Base-by-base conservation (phyloP, 2,113 vertebrate species). In the Dinomys branickii region DNA sequence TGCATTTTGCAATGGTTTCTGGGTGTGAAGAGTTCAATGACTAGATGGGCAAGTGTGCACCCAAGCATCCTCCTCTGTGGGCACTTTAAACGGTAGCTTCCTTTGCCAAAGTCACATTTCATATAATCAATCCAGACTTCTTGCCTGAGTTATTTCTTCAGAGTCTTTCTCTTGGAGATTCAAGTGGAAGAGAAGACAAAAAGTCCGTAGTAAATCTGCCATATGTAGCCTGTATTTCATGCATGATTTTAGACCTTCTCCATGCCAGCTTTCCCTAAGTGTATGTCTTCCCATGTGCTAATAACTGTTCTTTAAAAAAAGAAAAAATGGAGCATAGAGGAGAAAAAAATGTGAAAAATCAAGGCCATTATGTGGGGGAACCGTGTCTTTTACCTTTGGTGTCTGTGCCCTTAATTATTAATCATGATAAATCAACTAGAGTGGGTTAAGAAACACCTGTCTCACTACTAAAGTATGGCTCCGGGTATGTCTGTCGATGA, bases 111-210 rank as follows among this genome's bases (percentile, higher is more conserved):
- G 77, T 83, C 38, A 75, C 24, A 78, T 56, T 92, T 90, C 58
- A 88, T 78, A 59, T 54, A 87, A 93, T 82, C 38, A 95, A 94
- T 93, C 94, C 5, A 16, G 12, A 75, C 91, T 91, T 90, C 73
- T 93, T 91, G 13, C 69, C 63, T 92, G 85, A 90, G 22, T 75
- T 71, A 52, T 59, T 44, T 59, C 50, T 95, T 89, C 65, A 90
- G 73, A 92, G 24, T 44, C n/a, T 87, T 85, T 87, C 56, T 50
- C 54, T 19, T 67, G 56, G 33, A 71, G 38, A 92, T 88, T 92
- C 85, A 77, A 63, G 56, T 89, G 67, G 75, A 86, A 95, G 38
- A 86, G 87, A 93, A 89, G 59, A 89, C 35, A 93, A 30, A 84
- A 84, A 90, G 63, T 24, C 89, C 85, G n/a, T 38, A 69, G 67